Evolutionary conservation across 1,140 invertebrate genomes (phyloP).

Genomic region (Cotesia glomerata): DNA sequence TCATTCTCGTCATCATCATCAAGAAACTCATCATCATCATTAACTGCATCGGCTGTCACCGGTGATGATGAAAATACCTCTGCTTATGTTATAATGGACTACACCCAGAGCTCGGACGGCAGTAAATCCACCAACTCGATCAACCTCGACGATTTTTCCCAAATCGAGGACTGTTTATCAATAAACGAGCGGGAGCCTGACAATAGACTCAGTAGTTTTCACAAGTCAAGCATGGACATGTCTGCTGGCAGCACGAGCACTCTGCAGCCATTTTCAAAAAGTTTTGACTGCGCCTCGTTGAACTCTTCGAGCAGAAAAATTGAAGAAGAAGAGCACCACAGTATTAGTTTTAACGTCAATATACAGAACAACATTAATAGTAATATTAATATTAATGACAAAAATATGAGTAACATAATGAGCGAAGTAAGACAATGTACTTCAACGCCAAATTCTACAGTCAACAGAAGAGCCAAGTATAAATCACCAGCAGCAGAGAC

Average conservation of each 20-base stretch:
- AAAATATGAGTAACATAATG: not conserved
- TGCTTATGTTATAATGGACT: not conserved
- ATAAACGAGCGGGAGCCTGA: not conserved
- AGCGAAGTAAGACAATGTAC: conserved; percentile 1
- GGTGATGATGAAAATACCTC: conserved; percentile 17
- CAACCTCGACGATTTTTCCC: not conserved
- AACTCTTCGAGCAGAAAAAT: conserved; percentile 55
- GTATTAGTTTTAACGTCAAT: not conserved
- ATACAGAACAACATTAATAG: not conserved
- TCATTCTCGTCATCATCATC: conserved; percentile 42
- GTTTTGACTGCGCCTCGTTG: conserved; percentile 49
- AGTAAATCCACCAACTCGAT: not conserved
- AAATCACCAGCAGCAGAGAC: not conserved
- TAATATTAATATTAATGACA: not conserved
- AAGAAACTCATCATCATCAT: conserved; percentile 19
- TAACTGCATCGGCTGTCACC: conserved; percentile 22
- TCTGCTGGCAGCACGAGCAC: not conserved
- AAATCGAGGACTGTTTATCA: not conserved
- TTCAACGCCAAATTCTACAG: not conserved
- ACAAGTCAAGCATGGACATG: not conserved
- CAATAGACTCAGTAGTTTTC: not conserved
- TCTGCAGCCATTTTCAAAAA: conserved; percentile 40
- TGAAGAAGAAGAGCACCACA: conserved; percentile 49
- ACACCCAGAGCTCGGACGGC: not conserved
- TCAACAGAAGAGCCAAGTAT: not conserved